These are phyloP conservation scores for Gavialis gangeticus DNA, from an alignment of 2,113 vertebrate species.

Conservation along the genomic window DNA sequence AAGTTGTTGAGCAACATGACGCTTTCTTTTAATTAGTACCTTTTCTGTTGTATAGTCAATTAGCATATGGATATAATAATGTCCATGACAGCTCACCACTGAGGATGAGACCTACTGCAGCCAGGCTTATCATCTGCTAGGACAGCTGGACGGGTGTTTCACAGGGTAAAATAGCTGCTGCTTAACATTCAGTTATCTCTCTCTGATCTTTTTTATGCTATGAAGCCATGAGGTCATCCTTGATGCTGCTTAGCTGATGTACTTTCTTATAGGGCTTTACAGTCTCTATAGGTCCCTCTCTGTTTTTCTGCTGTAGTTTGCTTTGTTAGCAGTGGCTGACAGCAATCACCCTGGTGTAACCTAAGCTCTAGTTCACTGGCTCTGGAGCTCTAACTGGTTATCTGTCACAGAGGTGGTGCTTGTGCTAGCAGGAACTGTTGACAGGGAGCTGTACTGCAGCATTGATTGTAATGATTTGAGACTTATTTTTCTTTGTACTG, in stretches of 20 bases:
- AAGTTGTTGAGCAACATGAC: rapidly evolving
- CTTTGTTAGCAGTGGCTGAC: conserved; percentile 1
- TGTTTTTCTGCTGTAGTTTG: rapidly evolving
- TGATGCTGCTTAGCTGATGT: not conserved
- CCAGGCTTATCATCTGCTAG: not conserved
- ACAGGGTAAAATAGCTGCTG: not conserved
- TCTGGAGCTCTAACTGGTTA: not conserved
- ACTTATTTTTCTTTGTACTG: not conserved
- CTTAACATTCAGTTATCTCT: not conserved
- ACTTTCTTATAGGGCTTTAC: not conserved
- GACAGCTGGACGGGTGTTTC: not conserved
- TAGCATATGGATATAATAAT: not conserved
- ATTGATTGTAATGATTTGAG: not conserved
- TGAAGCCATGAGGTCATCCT: not conserved
- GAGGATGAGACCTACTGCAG: not conserved
- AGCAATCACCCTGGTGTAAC: not conserved
- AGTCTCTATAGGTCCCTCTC: not conserved
- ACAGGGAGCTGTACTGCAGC: not conserved
- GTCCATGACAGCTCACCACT: rapidly evolving
- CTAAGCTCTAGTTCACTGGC: not conserved
- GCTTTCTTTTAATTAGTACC: rapidly evolving
- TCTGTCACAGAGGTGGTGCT: not conserved
- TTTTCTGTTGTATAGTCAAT: not conserved
- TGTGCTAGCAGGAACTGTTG: not conserved
- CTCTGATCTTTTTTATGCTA: too few relatives aligned